Evolutionary conservation across 2,797 vertebrate genomes (phyloP).

Genomic region (Champsocephalus gunnari): DNA sequence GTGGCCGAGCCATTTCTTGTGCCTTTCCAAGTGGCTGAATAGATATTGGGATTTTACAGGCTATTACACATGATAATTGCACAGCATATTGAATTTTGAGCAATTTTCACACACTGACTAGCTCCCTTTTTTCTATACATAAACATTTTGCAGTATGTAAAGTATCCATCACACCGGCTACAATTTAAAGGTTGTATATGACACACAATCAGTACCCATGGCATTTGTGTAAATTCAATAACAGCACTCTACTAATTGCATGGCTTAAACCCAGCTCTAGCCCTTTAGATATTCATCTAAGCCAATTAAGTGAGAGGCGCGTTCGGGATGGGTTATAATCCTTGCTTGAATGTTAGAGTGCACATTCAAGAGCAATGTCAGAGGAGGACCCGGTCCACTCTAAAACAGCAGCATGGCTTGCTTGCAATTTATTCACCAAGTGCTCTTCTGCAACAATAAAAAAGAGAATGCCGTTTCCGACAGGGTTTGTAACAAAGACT

Average conservation of each 20-base stretch:
- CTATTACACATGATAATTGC: conserved; percentile 89
- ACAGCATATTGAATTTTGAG: conserved; percentile 84
- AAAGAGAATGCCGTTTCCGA: not conserved
- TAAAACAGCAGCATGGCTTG: conserved; percentile 35
- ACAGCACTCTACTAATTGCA: conserved; percentile 73
- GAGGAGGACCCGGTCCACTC: conserved; percentile 36
- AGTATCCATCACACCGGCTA: conserved; percentile 48
- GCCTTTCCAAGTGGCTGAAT: conserved; percentile 85
- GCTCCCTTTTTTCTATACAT: conserved; percentile 70
- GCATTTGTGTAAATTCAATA: conserved; percentile 78
- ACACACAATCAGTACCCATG: conserved; percentile 55
- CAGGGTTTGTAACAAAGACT: conserved; percentile 20
- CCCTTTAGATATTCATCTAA: conserved; percentile 81
- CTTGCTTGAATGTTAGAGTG: conserved; percentile 66
- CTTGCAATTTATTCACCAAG: not conserved
- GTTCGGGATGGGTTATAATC: conserved; percentile 65
- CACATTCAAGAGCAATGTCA: conserved; percentile 61
- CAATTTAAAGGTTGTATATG: conserved; percentile 76
- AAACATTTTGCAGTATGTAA: conserved; percentile 75
- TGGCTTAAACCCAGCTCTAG: conserved; percentile 75
- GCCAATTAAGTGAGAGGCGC: conserved; percentile 74
- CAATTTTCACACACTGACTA: conserved; percentile 74
- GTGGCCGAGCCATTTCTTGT: conserved; percentile 83
- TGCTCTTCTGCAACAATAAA: not conserved
- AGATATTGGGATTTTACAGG: conserved; percentile 89